Percentiles rank a stretch among this genome's conserved stretches.
These are phyloP conservation scores for Drosophila meridiana DNA, from an alignment of 2,888 invertebrate genomes.

Conservation along the genomic window DNA sequence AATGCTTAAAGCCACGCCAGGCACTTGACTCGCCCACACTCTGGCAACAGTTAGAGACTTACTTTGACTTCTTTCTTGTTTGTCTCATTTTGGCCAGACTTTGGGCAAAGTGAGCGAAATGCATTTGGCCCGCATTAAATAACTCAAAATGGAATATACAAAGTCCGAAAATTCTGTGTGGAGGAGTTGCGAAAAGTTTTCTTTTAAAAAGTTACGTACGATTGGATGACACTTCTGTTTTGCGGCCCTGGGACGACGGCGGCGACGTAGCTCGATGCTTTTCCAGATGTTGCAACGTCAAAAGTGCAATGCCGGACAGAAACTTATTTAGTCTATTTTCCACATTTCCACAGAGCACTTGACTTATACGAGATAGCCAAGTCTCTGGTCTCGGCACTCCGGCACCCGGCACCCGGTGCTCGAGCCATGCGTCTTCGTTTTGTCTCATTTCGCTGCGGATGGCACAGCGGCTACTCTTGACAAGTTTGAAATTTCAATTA, in stretches of 20 bases:
- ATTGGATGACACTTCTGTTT: constrained; percentile 73
- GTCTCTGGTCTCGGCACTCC: neutral
- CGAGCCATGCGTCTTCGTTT: constrained; percentile 60
- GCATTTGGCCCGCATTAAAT: constrained; percentile 61
- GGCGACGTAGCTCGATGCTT: constrained; percentile 33
- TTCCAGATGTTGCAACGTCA: constrained; percentile 77
- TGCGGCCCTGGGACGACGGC: constrained; percentile 24
- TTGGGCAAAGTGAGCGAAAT: constrained; percentile 39
- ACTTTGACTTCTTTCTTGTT: constrained; percentile 40
- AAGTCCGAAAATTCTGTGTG: constrained; percentile 44
- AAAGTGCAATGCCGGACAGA: constrained; percentile 68
- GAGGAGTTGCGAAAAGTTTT: constrained; percentile 64
- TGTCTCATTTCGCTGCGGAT: constrained; percentile 49
- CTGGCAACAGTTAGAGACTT: constrained; percentile 16
- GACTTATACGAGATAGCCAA: constrained; percentile 37
- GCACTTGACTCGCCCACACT: constrained; percentile 39
- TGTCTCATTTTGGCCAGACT: constrained; percentile 31
- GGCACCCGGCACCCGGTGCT: constrained; percentile 9
- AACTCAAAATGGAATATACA: constrained; percentile 51
- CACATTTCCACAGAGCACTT: constrained; percentile 69
- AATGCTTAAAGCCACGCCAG: constrained; percentile 27
- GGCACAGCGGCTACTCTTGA: constrained; percentile 67
- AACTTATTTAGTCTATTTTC: constrained; percentile 72
- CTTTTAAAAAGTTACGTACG: constrained; percentile 79
- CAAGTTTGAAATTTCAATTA: constrained; percentile 82